Base-by-base conservation (phyloP, 2,797 vertebrate species). In the Denticeps clupeoides region DNA sequence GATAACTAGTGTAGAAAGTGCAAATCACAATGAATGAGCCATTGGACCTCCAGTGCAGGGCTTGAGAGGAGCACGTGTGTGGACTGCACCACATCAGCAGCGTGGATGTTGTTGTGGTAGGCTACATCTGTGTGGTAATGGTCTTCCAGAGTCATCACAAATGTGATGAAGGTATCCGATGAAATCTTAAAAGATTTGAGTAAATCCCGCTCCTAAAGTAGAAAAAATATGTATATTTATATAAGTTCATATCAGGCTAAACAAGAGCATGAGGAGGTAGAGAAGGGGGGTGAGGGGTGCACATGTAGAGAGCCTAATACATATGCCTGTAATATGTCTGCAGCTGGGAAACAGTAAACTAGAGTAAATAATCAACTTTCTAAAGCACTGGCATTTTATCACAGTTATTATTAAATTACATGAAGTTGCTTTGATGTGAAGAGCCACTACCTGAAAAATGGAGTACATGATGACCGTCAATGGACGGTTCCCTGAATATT, bases 31-130 rank as follows among this genome's bases (percentile, higher is more conserved):
- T 8, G 2, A 1, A 3, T 8, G 8, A 26, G 24, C 16, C 5
- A 4, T 23, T 69, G 73, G 56, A 91, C 92, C 86, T 93, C 88
- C 10, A 96, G 75, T 0, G 91, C 91, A 0, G 93, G 90, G 0
- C 90, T 88, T 65, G 89, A 90, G 31, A 96, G 86, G 4, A 97
- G 84, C 32, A 94, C 86, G 0, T 95, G 92, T 0, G 89, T 90
- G 60, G 91, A 97, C 77, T 97, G 93, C 1, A 87, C 84, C 63
- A 96, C 93, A 0, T 97, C 93, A 0, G 93, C 91, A 0, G 92
- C 93, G 0, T 96, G 93, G 45, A 91, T 84, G 77, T 72, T 93
- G 77, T 97, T 97, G 80, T 97, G 92, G 49, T 96, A 96, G 26
- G 90, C 85, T 41, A 94, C 85, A 0, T 95, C 88, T 0, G 72